Percentiles rank a stretch among this genome's conserved stretches.
These are phyloP conservation scores for Scaptomyza montana DNA, from an alignment of 1,140 invertebrate genomes.

Conservation along the genomic window DNA sequence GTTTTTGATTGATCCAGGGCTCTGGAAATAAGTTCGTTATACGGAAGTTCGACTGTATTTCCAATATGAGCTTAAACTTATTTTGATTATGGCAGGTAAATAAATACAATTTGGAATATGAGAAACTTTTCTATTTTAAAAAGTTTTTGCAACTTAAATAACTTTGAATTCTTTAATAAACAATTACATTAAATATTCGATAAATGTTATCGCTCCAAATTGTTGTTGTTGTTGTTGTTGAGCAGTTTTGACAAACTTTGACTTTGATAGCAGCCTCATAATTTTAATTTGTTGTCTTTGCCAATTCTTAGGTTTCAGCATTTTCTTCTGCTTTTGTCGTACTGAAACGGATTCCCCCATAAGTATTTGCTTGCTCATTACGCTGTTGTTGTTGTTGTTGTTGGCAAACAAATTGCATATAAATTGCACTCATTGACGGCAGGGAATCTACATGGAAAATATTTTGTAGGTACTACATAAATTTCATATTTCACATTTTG, in stretches of 20 bases:
- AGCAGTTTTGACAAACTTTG: conserved; percentile 3
- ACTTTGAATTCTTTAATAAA: not conserved
- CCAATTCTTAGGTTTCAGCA: conserved; percentile 12
- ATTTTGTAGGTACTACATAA: conserved; percentile 59
- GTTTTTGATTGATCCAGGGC: too few species aligned
- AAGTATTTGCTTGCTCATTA: conserved; percentile 35
- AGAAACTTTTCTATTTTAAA: too few species aligned
- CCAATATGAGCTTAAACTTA: too few species aligned
- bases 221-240: not conserved
- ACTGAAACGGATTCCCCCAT: conserved; percentile 4
- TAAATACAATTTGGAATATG: too few species aligned
- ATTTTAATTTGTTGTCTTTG: conserved; percentile 22
- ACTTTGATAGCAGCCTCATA: conserved; percentile 6
- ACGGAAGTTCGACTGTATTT: too few species aligned
- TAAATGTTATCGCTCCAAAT: not conserved
- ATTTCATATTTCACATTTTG: conserved; percentile 61
- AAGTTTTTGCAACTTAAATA: too few species aligned
- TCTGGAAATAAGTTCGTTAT: too few species aligned
- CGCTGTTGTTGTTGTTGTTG: conserved; percentile 22
- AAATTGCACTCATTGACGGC: conserved; percentile 73
- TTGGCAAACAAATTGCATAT: conserved; percentile 67
- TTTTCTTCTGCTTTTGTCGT: not conserved
- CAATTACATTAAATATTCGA: not conserved
- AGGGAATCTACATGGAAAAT: conserved; percentile 62
- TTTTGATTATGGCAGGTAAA: too few species aligned